Base-by-base conservation (phyloP, 2,113 vertebrate genomes). In the Ailuropoda melanoleuca region DNA sequence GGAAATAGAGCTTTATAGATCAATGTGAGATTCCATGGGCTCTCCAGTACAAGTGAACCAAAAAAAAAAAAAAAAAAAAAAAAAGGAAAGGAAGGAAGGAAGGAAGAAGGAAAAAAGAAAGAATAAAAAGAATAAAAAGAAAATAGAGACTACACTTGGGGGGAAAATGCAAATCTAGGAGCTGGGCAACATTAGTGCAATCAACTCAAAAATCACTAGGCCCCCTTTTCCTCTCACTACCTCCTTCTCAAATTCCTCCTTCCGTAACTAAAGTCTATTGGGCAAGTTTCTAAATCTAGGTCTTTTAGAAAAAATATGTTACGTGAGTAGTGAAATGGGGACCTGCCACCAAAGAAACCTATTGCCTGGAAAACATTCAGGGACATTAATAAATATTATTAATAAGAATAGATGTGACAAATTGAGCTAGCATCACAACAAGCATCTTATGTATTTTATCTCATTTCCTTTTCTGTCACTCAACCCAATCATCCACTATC, bases 391-490 rank as follows among this genome's bases (percentile, higher is more conserved):
- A 70, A 72, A 26, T 23, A 39, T 74, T 92, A 84, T n/a, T 93
- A 62, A 13, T 94, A 88, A 75, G 62, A 95, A 53, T 37, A 53
- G 15, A 64, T 70, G 34, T 64, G 55, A 85, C 55, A 93, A 82
- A 90, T 0, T 84, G 39, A 94, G 43, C 55, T 55, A 74, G 68
- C 50, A 81, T 48, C 72, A 84, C 12, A n/a, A 21, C 74, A 86
- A 81, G 56, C 66, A 95, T 68, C 60, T 60, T 75, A 46, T 78
- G 34, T 92, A 78, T 43, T 21, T 88, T 74, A 89, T 48, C 37
- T 80, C 29, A 78, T 75, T 75, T 97, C 78, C 39, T 92, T 92
- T 60, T 88, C 70, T 88, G 29, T 81, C 53, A 94, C n/a, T 15
- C 43, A 88, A 75, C 9, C 48, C 43, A 86, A 39, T 81, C 53